Evolutionary conservation across 2,797 vertebrate genomes (phyloP).

Genomic region (Enteromius viviparus): DNA sequence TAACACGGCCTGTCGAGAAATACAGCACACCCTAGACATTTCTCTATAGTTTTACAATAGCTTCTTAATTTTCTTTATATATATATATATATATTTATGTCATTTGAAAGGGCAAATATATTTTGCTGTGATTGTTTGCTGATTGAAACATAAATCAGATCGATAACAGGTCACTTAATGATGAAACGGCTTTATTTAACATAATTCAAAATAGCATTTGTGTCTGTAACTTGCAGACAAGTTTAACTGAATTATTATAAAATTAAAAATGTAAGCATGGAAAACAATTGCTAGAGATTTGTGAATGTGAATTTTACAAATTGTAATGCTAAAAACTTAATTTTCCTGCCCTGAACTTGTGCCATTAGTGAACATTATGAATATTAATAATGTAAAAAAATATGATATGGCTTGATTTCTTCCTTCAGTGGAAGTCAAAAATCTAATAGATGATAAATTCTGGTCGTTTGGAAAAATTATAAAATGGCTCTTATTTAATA

Average conservation of each 20-base stretch:
- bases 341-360: not conserved
- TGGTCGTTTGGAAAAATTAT: not conserved
- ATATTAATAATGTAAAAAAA: not conserved
- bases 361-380: not conserved
- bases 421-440: not conserved
- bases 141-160: not conserved
- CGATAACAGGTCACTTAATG: not conserved
- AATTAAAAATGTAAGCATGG: not conserved
- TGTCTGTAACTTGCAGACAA: not conserved
- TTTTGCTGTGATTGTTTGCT: not conserved
- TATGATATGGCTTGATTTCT: not conserved
- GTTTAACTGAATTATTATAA: not conserved
- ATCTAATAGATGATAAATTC: not conserved
- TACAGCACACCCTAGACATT: not conserved
- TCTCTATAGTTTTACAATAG: not conserved
- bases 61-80: not conserved
- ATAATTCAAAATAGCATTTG: not conserved
- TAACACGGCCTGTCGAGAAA: not conserved
- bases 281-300: not conserved
- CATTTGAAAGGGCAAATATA: not conserved
- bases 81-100: not conserved
- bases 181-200: not conserved
- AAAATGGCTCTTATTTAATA: not conserved
- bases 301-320: not conserved
- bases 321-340: not conserved